Conservation (phyloP, 2,797 vertebrate species). For the Myoxocephalus aenaeus region DNA sequence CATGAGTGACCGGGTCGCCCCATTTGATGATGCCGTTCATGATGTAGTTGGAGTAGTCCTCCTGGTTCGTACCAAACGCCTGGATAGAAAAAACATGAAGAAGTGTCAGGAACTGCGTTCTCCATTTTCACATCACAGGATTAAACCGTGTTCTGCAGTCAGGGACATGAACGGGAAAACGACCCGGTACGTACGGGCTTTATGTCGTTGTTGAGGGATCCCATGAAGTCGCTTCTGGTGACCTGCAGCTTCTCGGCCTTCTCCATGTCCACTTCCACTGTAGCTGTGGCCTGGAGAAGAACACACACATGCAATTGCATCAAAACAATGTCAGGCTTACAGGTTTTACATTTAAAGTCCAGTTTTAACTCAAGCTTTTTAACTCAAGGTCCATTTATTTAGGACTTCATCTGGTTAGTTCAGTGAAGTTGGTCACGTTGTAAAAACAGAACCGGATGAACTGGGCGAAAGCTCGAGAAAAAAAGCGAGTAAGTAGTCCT, state of each 20-base stretch:
- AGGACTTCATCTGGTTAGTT: neutral
- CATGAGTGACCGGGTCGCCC: conserved; percentile 94
- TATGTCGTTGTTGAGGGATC: conserved; percentile 96
- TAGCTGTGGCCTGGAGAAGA: conserved; percentile 89
- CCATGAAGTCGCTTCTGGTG: conserved; percentile 91
- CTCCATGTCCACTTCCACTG: conserved; percentile 98
- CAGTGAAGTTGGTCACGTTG: neutral
- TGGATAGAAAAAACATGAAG: conserved; percentile 49
- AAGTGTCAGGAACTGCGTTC: neutral
- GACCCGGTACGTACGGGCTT: conserved; percentile 88
- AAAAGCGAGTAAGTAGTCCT: neutral
- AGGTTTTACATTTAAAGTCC: neutral
- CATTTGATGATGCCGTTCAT: conserved; percentile 99
- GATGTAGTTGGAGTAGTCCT: conserved; percentile 96
- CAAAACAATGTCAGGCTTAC: neutral
- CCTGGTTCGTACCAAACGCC: conserved; percentile 98
- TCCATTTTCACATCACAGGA: neutral
- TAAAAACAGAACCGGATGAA: neutral
- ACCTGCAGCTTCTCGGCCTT: conserved; percentile 95
- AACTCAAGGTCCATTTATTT: neutral
- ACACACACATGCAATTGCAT: neutral
- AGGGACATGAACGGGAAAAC: neutral
- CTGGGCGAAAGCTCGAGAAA: neutral
- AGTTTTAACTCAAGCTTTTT: neutral
- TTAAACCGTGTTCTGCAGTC: neutral